These are phyloP conservation scores for Conus ventricosus DNA, from an alignment of 1,140 invertebrate species.

Conservation along the genomic window DNA sequence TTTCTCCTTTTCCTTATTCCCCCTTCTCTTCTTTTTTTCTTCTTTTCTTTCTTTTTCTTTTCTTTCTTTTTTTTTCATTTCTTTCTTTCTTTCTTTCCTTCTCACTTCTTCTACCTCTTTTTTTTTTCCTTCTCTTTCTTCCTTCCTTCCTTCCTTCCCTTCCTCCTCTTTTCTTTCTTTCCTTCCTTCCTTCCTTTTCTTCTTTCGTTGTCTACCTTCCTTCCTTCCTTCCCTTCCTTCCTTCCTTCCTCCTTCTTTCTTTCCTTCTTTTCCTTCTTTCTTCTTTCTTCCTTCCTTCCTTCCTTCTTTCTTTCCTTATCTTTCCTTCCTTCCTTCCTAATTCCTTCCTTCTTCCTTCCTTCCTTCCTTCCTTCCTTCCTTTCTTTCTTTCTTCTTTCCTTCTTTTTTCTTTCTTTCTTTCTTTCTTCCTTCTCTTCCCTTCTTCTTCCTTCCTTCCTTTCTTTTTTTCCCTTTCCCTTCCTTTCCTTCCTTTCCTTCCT, in stretches of 20 bases:
- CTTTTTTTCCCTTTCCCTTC: too few species aligned
- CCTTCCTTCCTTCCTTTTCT: not conserved
- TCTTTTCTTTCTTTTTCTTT: not conserved
- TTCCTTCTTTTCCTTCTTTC: not conserved
- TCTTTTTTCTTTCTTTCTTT: not conserved
- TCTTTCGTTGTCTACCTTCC: not conserved
- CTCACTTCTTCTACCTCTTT: not conserved
- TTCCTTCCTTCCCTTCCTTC: not conserved
- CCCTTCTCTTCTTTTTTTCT: not conserved
- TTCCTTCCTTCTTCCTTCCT: too few species aligned
- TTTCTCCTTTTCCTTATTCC: not conserved
- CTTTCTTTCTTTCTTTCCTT: not conserved
- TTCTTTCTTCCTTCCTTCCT: not conserved
- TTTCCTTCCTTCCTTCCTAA: not conserved
- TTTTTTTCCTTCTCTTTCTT: not conserved
- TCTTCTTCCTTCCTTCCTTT: too few species aligned
- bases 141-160: not conserved
- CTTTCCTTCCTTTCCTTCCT: not conserved
- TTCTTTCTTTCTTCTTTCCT: not conserved
- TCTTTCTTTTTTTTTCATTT: not conserved
- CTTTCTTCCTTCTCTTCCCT: too few species aligned
- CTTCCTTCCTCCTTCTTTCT: not conserved
- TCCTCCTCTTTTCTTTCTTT: not conserved
- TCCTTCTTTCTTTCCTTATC: not conserved
- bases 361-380: not conserved